phyloP scores from a whole-genome alignment of 2,888 invertebrate species.

The Drosophila paranaensis region DNA sequence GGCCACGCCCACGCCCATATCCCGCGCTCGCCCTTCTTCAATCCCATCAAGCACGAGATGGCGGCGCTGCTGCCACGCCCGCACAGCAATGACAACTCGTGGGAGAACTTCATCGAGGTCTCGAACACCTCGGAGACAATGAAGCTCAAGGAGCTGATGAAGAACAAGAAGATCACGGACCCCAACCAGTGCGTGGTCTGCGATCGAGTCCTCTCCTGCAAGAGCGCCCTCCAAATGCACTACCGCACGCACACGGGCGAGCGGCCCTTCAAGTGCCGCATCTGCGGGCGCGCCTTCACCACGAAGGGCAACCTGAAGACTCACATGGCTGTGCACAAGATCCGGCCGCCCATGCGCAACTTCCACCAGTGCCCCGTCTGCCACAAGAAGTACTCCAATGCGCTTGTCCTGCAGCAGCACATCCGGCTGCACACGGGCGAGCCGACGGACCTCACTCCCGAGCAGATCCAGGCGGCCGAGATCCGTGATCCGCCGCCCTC shows the following conservation, averaged over 20 bases:
- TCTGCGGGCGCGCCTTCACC: slow-evolving; percentile 98
- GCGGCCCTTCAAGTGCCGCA: slow-evolving; percentile 96
- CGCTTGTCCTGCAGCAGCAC: slow-evolving; percentile 97
- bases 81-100: slow-evolving; percentile 97
- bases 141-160: slow-evolving; percentile 98
- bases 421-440: slow-evolving; percentile 97
- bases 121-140: slow-evolving; percentile 94
- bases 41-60: slow-evolving; percentile 84
- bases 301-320: slow-evolving; percentile 99
- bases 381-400: slow-evolving; percentile 98
- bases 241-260: slow-evolving; percentile 88
- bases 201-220: slow-evolving; percentile 97
- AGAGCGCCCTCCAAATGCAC: slow-evolving; percentile 99
- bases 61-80: slow-evolving; percentile 88
- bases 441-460: slow-evolving; percentile 92
- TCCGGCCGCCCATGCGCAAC: slow-evolving; percentile 96
- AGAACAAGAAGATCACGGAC: slow-evolving; percentile 97
- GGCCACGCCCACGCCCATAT: slow-evolving; percentile 77
- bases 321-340: slow-evolving; percentile 99
- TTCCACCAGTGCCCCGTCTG: slow-evolving; percentile 99
- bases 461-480: slow-evolving; percentile 94
- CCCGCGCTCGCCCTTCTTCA: slow-evolving; percentile 83
- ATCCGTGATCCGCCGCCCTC: slow-evolving; percentile 91
- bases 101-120: slow-evolving; percentile 99
- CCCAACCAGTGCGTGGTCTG: slow-evolving; percentile 99